Base-by-base conservation (phyloP, 2,888 invertebrate species). In the Reticulitermes lucifugus region DNA sequence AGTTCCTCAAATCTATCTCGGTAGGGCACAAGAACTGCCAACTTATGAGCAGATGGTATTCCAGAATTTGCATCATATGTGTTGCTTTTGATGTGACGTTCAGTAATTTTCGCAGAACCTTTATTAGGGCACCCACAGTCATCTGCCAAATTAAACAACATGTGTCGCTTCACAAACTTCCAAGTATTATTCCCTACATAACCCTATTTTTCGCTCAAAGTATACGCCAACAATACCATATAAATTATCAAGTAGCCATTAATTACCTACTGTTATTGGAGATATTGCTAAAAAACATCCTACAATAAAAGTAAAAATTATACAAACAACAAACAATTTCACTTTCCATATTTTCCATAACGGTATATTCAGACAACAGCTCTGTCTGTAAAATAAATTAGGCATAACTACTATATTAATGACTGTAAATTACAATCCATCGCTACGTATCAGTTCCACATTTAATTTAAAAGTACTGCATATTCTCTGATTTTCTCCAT, bases 1-100 rank as follows among this genome's bases (percentile, higher is more conserved):
- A 99, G 92, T 91, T 99, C 99, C 89, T 99, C 98, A 90, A 98
- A 98, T 86, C 99, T 93, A 90, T 99, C 98, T 88, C 99, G 93
- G 91, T 97, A 99, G 83, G 99, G 99, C 84, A 99, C 97, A 87
- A 99, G 91, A 85, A 99, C 93, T 79, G 98, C 98, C 89, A 99
- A 91, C 88, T 92, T 93, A 89, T 95, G 94, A 46, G 88, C 55
- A 73, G 84, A 71, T 22, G 70, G 25, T 29, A 73, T 70, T 81
- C 46, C 14, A 60, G 41, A 85, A 59, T n/a, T 59, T 59, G 51
- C 80, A 59, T 22, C 22, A 35, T 22, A 29, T 22, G 29, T 35
- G 7, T 7, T 18, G 18, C 12, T 35, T 41, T 41, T 80, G 12
- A 35, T 1, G 22, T 21, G 80, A 25, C 29, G 60, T 21, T 60